A percentile compares a stretch with the other conserved stretches of the same genome.
Conservation (phyloP, 2,797 vertebrate species). For the Rhinella marina region DNA sequence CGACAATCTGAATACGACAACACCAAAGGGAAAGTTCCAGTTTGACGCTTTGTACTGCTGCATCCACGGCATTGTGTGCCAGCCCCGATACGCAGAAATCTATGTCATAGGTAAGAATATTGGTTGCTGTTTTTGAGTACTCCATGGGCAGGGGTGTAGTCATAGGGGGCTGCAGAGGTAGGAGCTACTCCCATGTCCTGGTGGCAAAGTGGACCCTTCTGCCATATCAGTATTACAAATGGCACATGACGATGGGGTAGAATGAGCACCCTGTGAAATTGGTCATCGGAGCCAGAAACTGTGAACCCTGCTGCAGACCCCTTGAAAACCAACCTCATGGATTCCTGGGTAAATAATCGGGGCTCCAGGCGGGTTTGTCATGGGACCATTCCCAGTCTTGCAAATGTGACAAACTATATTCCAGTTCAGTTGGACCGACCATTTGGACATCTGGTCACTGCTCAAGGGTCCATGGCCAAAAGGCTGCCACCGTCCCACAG, state of each 20-base stretch:
- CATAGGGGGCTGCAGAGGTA: not conserved
- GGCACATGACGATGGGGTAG: too few species aligned
- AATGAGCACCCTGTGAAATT: too few species aligned
- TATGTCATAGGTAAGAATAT: constrained; percentile 83
- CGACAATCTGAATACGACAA: constrained; percentile 73
- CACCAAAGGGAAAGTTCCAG: constrained; percentile 74
- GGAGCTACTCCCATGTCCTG: too few species aligned
- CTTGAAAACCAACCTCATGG: too few species aligned
- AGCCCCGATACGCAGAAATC: constrained; percentile 83
- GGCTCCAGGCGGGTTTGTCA: too few species aligned
- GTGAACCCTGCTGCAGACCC: too few species aligned
- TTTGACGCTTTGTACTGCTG: constrained; percentile 86
- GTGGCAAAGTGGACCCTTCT: not conserved
- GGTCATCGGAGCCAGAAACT: too few species aligned
- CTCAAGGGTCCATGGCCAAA: not conserved
- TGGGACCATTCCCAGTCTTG: too few species aligned
- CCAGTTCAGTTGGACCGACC: not conserved
- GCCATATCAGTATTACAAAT: not conserved
- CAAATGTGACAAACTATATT: not conserved
- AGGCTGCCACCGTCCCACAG: too few species aligned
- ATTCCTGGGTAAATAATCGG: too few species aligned
- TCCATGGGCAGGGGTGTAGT: not conserved
- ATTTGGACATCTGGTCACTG: not conserved
- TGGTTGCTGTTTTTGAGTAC: not conserved
- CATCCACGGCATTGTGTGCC: constrained; percentile 73